These are phyloP conservation scores for Lysandra bellargus DNA, from an alignment of 2,888 invertebrate genomes.

Conservation along the genomic window DNA sequence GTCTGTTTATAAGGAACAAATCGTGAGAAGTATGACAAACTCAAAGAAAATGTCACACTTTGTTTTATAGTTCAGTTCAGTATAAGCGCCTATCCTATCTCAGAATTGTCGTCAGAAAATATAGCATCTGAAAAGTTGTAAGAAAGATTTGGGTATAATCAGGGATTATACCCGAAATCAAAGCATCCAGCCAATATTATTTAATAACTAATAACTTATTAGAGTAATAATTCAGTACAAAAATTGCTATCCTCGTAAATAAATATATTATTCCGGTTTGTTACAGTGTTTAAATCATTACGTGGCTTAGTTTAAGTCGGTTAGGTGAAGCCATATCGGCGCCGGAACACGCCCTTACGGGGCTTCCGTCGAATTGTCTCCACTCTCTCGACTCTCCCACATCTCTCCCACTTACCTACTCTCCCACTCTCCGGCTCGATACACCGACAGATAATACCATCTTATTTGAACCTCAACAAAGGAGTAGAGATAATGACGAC, in stretches of 20 bases:
- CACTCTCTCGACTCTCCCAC: slow-evolving; percentile 3
- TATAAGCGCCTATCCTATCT: no score
- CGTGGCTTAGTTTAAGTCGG: slow-evolving; percentile 45
- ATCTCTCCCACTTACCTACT: neutral
- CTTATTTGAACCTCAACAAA: slow-evolving; percentile 21
- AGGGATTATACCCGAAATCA: no score
- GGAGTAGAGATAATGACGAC: slow-evolving; percentile 2
- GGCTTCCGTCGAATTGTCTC: slow-evolving; percentile 71
- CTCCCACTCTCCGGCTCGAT: neutral
- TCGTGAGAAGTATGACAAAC: no score
- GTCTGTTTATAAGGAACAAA: no score
- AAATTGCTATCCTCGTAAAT: neutral
- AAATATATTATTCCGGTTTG: neutral
- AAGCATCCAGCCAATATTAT: no score
- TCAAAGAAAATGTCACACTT: no score
- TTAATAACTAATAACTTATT: no score
- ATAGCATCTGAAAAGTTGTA: no score
- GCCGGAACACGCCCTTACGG: slow-evolving; percentile 69
- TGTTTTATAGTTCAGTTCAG: no score
- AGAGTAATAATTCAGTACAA: neutral
- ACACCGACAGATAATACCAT: slow-evolving; percentile 12
- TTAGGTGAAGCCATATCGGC: slow-evolving; percentile 65
- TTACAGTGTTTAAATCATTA: slow-evolving; percentile 7
- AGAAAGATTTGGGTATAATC: no score
- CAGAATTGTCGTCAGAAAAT: no score